These are phyloP conservation scores for Leuctra nigra DNA, from an alignment of 2,888 invertebrate genomes.

Conservation along the genomic window DNA sequence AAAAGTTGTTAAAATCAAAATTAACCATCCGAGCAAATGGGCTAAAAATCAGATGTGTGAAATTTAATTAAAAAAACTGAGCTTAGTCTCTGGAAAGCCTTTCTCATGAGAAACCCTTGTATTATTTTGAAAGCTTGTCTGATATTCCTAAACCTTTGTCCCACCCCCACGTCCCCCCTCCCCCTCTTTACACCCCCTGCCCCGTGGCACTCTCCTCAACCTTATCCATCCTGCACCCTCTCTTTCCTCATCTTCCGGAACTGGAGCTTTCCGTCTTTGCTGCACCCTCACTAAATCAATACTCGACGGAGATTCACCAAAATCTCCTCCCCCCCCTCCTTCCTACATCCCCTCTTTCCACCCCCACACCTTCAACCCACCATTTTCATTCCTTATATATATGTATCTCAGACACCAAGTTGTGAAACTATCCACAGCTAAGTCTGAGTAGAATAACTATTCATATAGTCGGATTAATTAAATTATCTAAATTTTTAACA, in stretches of 20 bases:
- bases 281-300: constrained; percentile 17
- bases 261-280: constrained; percentile 17
- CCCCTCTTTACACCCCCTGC: not conserved
- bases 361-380: not conserved
- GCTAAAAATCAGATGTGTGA: too few relatives aligned
- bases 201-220: too few relatives aligned
- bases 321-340: constrained; percentile 12
- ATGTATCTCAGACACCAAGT: constrained; percentile 12
- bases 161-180: not conserved
- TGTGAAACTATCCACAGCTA: too few relatives aligned
- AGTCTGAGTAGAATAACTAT: too few relatives aligned
- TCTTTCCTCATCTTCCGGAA: constrained; percentile 15
- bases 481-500: too few relatives aligned
- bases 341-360: not conserved
- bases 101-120: too few relatives aligned
- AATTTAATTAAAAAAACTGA: too few relatives aligned
- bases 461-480: too few relatives aligned
- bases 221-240: constrained; percentile 6
- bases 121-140: constrained; percentile 12
- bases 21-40: too few relatives aligned
- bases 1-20: too few relatives aligned
- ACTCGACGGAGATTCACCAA: constrained; percentile 19
- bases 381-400: constrained; percentile 15
- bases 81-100: too few relatives aligned
- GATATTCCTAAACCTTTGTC: constrained; percentile 7